These are phyloP conservation scores for Aldrovandia affinis DNA, from an alignment of 2,797 vertebrate genomes.

Conservation along the genomic window DNA sequence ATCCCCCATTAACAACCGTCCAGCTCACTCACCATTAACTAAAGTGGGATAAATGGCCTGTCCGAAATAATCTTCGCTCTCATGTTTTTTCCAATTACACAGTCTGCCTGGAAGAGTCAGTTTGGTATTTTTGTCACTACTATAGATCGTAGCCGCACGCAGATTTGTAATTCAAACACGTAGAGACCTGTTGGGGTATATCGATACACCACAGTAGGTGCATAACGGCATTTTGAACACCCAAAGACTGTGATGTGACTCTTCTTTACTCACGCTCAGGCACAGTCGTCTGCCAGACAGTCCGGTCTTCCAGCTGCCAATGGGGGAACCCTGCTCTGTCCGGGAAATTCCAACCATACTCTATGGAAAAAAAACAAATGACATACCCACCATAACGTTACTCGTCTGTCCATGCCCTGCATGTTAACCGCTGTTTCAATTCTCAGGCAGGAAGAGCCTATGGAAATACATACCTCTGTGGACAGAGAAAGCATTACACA, in stretches of 20 bases:
- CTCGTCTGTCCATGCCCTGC: not conserved
- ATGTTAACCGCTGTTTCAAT: not conserved
- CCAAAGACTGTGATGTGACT: not conserved
- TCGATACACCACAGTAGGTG: not conserved
- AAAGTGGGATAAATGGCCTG: conserved; percentile 97
- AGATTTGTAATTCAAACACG: conserved; percentile 64
- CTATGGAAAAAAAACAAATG: conserved; percentile 12
- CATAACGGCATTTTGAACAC: not conserved
- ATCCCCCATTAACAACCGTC: conserved; percentile 78
- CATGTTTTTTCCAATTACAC: conserved; percentile 90
- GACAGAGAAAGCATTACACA: not conserved
- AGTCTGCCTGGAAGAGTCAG: conserved; percentile 53
- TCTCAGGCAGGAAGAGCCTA: not conserved
- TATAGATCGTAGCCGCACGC: conserved; percentile 51
- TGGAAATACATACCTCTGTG: not conserved
- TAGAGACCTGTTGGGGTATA: conserved; percentile 20
- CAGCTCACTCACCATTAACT: conserved; percentile 81
- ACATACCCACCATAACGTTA: not conserved
- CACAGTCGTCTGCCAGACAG: conserved; percentile 22
- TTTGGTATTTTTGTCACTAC: conserved; percentile 54
- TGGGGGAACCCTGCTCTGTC: conserved; percentile 23
- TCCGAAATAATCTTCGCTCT: conserved; percentile 84
- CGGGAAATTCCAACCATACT: conserved; percentile 31
- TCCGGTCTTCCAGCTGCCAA: conserved; percentile 30
- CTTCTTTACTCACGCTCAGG: conserved; percentile 13